phyloP scores from a whole-genome alignment of 2,888 invertebrate species.

The Troides aeacus region DNA sequence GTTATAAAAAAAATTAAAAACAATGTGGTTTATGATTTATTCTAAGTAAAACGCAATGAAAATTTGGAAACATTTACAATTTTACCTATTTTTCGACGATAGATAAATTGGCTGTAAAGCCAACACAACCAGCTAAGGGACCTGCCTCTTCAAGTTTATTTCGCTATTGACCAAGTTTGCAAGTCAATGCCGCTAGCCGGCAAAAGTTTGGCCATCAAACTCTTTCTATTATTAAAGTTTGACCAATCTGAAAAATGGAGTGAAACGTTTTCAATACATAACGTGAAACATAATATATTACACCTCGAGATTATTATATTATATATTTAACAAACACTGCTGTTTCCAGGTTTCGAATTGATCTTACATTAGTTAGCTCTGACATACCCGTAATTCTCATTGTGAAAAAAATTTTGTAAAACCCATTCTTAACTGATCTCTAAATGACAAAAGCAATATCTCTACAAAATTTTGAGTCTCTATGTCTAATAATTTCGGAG shows the following conservation, averaged over 20 bases:
- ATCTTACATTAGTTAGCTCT: no score
- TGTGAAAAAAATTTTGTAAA: background rate
- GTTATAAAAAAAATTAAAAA: no score
- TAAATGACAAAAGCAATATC: no score
- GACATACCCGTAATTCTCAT: no score
- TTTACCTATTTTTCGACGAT: background rate
- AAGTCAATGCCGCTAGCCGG: constrained; percentile 50
- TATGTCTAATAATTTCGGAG: no score
- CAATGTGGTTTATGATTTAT: no score
- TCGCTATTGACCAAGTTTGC: constrained; percentile 51
- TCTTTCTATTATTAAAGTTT: constrained; percentile 68
- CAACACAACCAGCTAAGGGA: constrained; percentile 61
- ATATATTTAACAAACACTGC: no score
- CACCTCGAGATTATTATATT: background rate
- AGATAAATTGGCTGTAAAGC: constrained; percentile 55
- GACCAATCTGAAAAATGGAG: constrained; percentile 53
- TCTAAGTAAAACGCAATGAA: constrained; percentile 34
- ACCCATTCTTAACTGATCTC: no score
- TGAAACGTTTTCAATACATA: constrained; percentile 46
- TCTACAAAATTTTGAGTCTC: background rate
- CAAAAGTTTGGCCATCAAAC: constrained; percentile 60
- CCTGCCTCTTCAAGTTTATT: constrained; percentile 59
- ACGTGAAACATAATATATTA: background rate
- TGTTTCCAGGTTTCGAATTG: no score
- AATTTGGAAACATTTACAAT: no score